Evolutionary conservation across 2,113 vertebrate species (phyloP).

Genomic region (Oncorhynchus gorbuscha): DNA sequence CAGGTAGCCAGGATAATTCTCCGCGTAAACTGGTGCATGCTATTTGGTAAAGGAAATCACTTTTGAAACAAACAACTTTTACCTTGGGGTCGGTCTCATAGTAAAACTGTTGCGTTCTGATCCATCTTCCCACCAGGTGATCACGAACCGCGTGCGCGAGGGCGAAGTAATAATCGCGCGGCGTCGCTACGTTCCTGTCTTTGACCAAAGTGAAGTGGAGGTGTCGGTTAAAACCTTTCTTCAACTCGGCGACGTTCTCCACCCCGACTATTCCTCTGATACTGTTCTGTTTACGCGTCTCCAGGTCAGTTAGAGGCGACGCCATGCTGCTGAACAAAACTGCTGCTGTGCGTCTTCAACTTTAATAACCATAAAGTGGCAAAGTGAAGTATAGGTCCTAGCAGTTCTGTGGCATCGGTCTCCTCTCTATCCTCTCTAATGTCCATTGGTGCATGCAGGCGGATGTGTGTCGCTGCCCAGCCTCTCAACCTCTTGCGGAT

Average conservation of each 20-base stretch:
- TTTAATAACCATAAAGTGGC: constrained; percentile 15
- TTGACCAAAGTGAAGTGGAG: constrained; percentile 95
- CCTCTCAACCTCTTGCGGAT: neutral
- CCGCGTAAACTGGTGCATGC: neutral
- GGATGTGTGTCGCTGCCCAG: constrained; percentile 23
- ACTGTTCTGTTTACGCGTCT: constrained; percentile 92
- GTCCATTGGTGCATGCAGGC: constrained; percentile 52
- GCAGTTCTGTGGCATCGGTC: constrained; percentile 34
- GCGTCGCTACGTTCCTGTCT: constrained; percentile 89
- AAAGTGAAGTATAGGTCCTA: neutral
- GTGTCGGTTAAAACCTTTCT: constrained; percentile 89
- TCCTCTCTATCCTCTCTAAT: constrained; percentile 30
- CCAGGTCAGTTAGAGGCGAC: constrained; percentile 85
- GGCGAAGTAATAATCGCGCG: constrained; percentile 89
- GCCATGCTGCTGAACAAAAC: constrained; percentile 71
- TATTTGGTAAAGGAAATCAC: neutral
- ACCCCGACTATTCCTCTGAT: constrained; percentile 88
- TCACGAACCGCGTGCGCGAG: constrained; percentile 91
- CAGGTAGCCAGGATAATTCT: neutral
- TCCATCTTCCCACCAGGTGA: constrained; percentile 92
- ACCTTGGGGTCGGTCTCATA: constrained; percentile 93
- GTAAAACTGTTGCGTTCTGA: constrained; percentile 93
- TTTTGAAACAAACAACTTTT: constrained; percentile 9
- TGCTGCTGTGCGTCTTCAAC: neutral
- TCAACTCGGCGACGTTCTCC: constrained; percentile 88